phyloP scores from a whole-genome alignment of 1,140 invertebrate genomes.

The Ooceraea biroi region DNA sequence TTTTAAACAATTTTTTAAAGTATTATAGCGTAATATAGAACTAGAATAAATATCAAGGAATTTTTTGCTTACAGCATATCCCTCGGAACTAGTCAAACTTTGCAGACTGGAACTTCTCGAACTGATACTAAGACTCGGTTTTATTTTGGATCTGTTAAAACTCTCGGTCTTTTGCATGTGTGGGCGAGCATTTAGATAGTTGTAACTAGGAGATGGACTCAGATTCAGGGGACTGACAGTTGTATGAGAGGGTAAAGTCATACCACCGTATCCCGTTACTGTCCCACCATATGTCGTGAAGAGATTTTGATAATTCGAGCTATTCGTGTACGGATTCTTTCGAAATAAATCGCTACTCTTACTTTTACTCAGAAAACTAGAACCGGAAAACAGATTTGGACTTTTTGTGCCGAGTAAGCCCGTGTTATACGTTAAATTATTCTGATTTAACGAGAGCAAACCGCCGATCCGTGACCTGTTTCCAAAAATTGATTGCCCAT shows the following conservation, averaged over 20 bases:
- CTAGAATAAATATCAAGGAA: slow-evolving; percentile 11
- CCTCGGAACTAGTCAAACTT: slow-evolving; percentile 88
- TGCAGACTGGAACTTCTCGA: slow-evolving; percentile 85
- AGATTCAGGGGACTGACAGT: slow-evolving; percentile 85
- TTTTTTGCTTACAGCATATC: slow-evolving; percentile 89
- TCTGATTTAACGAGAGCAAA: slow-evolving; percentile 81
- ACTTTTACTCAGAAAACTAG: slow-evolving; percentile 78
- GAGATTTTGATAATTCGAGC: slow-evolving; percentile 85
- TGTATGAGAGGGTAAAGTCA: slow-evolving; percentile 86
- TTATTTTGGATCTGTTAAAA: slow-evolving; percentile 81
- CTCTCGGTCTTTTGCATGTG: slow-evolving; percentile 79
- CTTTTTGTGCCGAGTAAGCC: slow-evolving; percentile 77
- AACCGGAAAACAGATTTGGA: slow-evolving; percentile 77
- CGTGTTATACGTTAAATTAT: slow-evolving; percentile 74
- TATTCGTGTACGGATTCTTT: slow-evolving; percentile 81
- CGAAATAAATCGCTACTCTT: slow-evolving; percentile 78
- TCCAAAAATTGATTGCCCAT: slow-evolving; percentile 84
- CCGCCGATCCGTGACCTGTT: slow-evolving; percentile 84
- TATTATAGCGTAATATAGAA: background rate
- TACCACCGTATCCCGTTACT: slow-evolving; percentile 88
- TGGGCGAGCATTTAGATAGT: slow-evolving; percentile 75
- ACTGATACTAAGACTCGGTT: slow-evolving; percentile 74
- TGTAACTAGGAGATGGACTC: slow-evolving; percentile 86
- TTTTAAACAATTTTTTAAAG: too few relatives aligned
- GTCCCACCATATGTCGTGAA: slow-evolving; percentile 88